Evolutionary conservation across 2,888 invertebrate genomes (phyloP), one percentile per base, ranked within the genome.

Genomic region (Mimachlamys varia): DNA sequence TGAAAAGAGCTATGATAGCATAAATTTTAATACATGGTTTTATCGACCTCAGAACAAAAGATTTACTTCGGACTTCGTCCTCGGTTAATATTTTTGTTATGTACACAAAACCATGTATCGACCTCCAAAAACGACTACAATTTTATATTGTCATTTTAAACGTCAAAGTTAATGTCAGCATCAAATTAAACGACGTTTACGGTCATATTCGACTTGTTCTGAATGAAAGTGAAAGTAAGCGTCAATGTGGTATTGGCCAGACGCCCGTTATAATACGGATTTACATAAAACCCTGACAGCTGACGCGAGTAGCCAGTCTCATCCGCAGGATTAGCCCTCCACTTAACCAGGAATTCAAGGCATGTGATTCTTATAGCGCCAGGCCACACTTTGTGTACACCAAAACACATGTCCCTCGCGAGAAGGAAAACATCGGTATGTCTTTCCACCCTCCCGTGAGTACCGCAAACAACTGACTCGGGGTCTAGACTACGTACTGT

Each of bases 331-430:
- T 76, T 76, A 76, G 27, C 33, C 15, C 76, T 27, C 76, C 76
- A 76, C 76, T 76, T 33, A 76, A 10, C 27, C 12, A 33, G 76
- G 76, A 76, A 76, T 76, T 27, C 33, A 5, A 33, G 76, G 76
- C 27, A 76, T 76, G 76, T 76, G 76, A 76, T 76, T 33, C 76
- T 76, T 76, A 76, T 33, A 76, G 76, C 76, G 76, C 33, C 76
- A 76, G 76, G 33, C 27, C 33, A 76, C 76, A 76, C 76, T 76
- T 76, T 76, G 76, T 76, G 76, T 76, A 76, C 76, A 27, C 76
- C 76, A 76, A 76, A 76, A 76, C 76, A 76, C 76, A 76, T 76
- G 76, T 76, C 76, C 17, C 27, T 76, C 10, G 76, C 33, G 12
- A 33, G 76, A 33, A 27, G 76, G 76, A 76, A 76, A 76, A 76